Conservation (phyloP, 2,888 invertebrate genomes). For the Ypsolopha scabrella region DNA sequence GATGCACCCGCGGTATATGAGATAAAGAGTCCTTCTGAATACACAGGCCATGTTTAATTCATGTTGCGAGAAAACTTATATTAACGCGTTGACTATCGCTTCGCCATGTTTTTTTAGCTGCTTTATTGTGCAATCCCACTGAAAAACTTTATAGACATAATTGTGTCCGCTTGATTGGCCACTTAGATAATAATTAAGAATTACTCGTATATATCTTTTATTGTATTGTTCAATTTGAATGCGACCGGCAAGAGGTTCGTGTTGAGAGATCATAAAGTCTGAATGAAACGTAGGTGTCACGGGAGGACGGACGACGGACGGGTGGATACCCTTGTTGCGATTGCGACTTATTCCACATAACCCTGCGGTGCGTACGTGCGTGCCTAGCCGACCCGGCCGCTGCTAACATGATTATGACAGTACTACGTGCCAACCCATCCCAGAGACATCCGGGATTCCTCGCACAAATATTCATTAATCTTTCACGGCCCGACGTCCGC, state of each 20-base stretch:
- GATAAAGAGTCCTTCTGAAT: conserved; percentile 31
- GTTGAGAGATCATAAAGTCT: conserved; percentile 1
- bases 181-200: too few relatives aligned
- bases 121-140: conserved; percentile 13
- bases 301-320: not conserved
- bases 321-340: conserved; percentile 14
- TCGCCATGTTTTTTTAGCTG: conserved; percentile 32
- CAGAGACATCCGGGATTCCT: conserved; percentile 64
- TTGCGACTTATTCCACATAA: conserved; percentile 20
- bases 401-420: conserved; percentile 69
- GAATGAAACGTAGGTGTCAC: conserved; percentile 3
- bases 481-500: conserved; percentile 69
- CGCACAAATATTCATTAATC: conserved; percentile 71
- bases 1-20: conserved; percentile 30
- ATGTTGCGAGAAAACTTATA: conserved; percentile 43
- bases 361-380: conserved; percentile 35
- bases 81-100: conserved; percentile 38
- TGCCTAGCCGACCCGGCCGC: conserved; percentile 47
- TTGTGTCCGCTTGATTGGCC: too few relatives aligned
- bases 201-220: too few relatives aligned
- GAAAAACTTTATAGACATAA: too few relatives aligned
- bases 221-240: too few relatives aligned
- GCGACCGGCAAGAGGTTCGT: not conserved
- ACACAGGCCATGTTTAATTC: conserved; percentile 42
- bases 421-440: conserved; percentile 65